phyloP scores from a whole-genome alignment of 2,797 vertebrate species.

The Sciurus carolinensis region DNA sequence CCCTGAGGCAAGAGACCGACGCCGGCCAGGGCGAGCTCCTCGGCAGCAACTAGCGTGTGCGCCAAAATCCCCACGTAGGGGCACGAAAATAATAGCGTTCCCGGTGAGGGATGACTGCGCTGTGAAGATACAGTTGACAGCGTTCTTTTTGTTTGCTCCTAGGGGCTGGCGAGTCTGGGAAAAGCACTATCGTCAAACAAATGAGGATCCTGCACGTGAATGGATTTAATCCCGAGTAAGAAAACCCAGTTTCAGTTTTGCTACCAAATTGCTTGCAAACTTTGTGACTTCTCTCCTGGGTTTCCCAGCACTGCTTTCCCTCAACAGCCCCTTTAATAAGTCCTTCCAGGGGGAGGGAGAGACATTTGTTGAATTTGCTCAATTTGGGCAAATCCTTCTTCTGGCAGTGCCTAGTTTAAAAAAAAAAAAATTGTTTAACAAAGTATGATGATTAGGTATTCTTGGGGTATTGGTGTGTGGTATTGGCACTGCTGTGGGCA shows the following conservation, averaged over 20 bases:
- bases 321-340: not conserved
- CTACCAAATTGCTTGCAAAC: conserved; percentile 53
- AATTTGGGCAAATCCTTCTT: conserved; percentile 83
- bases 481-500: conserved; percentile 52
- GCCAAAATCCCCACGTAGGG: not conserved
- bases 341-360: not conserved
- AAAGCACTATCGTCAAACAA: conserved; percentile 99
- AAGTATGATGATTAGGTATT: conserved; percentile 72
- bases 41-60: not conserved
- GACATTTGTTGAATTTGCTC: conserved; percentile 75
- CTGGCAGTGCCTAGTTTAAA: not conserved
- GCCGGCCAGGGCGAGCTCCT: not conserved
- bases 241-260: conserved; percentile 68
- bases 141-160: conserved; percentile 86
- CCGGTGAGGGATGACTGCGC: conserved; percentile 66
- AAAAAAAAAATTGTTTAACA: conserved; percentile 75
- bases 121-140: conserved; percentile 56
- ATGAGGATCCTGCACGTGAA: conserved; percentile 99
- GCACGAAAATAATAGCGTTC: not conserved
- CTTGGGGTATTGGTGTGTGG: conserved; percentile 57
- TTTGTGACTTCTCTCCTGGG: conserved; percentile 44
- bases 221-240: conserved; percentile 98
- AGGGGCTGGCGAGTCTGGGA: conserved; percentile 99
- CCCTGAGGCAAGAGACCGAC: not conserved
- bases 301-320: conserved; percentile 24